A percentile compares a stretch with the other conserved stretches of the same genome.
phyloP scores from a whole-genome alignment of 1,140 invertebrate genomes.

The Chrysopa pallens region DNA sequence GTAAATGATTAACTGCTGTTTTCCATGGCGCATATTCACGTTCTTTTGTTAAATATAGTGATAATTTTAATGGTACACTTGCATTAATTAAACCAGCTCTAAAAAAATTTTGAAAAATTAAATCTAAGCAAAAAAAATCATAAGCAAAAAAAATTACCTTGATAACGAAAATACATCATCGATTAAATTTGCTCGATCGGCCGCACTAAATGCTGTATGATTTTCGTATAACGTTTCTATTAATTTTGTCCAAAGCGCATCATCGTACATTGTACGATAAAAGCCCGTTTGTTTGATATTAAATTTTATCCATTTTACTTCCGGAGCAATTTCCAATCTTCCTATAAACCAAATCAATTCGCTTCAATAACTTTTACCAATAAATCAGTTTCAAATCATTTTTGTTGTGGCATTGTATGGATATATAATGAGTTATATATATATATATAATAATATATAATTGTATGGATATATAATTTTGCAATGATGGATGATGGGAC shows the following conservation, averaged over 20 bases:
- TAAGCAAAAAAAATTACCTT: slow-evolving; percentile 33
- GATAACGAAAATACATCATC: slow-evolving; percentile 61
- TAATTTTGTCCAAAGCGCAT: slow-evolving; percentile 53
- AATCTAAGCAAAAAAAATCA: neutral
- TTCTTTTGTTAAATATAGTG: slow-evolving; percentile 51
- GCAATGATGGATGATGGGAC: too few relatives aligned
- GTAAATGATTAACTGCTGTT: slow-evolving; percentile 48
- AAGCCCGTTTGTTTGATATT: slow-evolving; percentile 77
- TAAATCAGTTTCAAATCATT: neutral
- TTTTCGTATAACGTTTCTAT: slow-evolving; percentile 47
- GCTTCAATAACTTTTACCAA: neutral
- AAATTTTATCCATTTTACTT: slow-evolving; percentile 62
- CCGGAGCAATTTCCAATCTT: slow-evolving; percentile 39
- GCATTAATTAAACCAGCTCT: slow-evolving; percentile 55
- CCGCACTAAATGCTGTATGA: slow-evolving; percentile 44
- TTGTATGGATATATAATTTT: neutral
- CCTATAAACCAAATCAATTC: slow-evolving; percentile 26
- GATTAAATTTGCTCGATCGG: slow-evolving; percentile 54
- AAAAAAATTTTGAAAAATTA: slow-evolving; percentile 11
- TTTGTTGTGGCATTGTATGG: too few relatives aligned
- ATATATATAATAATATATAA: neutral
- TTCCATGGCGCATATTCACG: slow-evolving; percentile 57
- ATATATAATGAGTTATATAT: neutral
- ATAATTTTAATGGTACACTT: slow-evolving; percentile 43
- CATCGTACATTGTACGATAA: slow-evolving; percentile 72